phyloP scores from a whole-genome alignment of 2,888 invertebrate genomes.

The Troglohyphantes excavatus region DNA sequence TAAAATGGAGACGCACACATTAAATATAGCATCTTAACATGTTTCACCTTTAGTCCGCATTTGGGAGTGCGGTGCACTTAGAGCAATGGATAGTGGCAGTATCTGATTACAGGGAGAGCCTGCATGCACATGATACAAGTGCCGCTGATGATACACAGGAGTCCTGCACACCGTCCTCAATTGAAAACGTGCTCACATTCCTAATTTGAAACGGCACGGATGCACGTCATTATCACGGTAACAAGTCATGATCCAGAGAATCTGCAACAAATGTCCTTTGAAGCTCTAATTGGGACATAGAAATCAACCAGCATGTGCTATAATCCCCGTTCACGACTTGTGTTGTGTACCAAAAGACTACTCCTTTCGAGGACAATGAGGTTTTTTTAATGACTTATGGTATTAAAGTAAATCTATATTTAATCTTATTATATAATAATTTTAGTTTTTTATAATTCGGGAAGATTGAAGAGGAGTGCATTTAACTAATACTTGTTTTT shows the following conservation, averaged over 20 bases:
- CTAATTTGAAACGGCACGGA: conserved; percentile 43
- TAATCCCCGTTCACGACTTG: no score
- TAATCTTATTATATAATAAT: no score
- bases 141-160: conserved; percentile 30
- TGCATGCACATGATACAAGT: background rate
- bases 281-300: conserved; percentile 21
- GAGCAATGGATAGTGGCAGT: background rate
- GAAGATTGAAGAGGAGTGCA: no score
- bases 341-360: no score
- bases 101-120: conserved; percentile 1
- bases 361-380: no score
- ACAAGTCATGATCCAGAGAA: conserved; percentile 9
- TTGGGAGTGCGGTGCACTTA: background rate
- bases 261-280: conserved; percentile 24
- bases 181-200: conserved; percentile 36
- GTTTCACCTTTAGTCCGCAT: background rate
- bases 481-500: no score
- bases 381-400: no score
- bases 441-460: no score
- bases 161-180: background rate
- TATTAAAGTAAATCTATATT: no score
- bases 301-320: no score
- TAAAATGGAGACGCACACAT: no score
- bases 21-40: no score
- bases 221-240: background rate